Evolutionary conservation across 2,888 invertebrate species (phyloP), one percentile per base, ranked within the genome.

Genomic region (Muschampia plurimacula): DNA sequence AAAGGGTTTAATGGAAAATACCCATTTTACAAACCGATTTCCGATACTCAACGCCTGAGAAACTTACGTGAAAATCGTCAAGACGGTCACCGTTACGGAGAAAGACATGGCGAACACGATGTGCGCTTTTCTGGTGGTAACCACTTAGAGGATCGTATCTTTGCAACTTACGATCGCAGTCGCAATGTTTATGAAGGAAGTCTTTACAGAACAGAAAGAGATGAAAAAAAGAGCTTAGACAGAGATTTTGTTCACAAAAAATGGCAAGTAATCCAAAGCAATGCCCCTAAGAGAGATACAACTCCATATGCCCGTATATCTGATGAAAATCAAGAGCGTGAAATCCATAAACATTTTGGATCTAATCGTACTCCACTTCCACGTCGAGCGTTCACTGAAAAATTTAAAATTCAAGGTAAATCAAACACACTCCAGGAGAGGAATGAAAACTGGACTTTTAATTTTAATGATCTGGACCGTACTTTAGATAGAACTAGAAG

Each of bases 1-100:
- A 77, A 52, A 67, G 32, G 60, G 13, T 44, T 46, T 10, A 32
- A 57, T 63, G 57, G 57, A 72, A 39, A 63, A 32, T 41, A 72
- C 22, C 44, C 22, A 49, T 22, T 62, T 55, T 32, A 12, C 44
- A 36, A 67, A 63, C 12, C 55, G 5, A 57, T 4, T 36, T 2
- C 32, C 5, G 41, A 52, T 32, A 55, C 41, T 15, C 13, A 4
- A 15, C 44, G 10, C 2, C 22, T 46, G 22, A 67, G 57, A 32
- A 36, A 39, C 10, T 36, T 36, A 39, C 32, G 13, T 52, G 60
- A 55, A 59, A 41, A 15, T 49, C 60, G 28, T 44, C 46, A 49
- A 22, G 22, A 55, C 49, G 62, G 6, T 57, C 57, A 28, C 12
- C 57, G 28, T 12, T 57, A 12, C 28, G 6, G 28, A 57, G 32